These are phyloP conservation scores for Nettapus auritus DNA, from an alignment of 2,113 vertebrate genomes.

Conservation along the genomic window DNA sequence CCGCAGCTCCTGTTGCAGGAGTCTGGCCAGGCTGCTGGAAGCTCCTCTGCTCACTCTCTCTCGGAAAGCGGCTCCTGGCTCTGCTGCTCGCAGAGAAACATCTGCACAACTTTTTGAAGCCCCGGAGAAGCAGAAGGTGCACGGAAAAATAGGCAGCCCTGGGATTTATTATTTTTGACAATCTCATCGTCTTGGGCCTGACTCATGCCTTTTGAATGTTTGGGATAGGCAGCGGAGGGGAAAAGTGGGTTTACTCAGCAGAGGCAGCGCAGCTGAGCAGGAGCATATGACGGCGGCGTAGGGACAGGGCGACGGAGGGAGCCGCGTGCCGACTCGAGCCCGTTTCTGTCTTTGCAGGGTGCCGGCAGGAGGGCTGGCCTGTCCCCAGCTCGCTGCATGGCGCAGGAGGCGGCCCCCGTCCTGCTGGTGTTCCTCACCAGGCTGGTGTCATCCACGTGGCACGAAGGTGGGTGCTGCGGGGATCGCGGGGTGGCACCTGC, in stretches of 20 bases:
- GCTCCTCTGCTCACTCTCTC: not conserved
- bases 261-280: not conserved
- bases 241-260: not conserved
- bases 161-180: slow-evolving; percentile 47
- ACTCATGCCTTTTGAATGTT: slow-evolving; percentile 62
- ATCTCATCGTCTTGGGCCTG: slow-evolving; percentile 49
- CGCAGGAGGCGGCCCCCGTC: slow-evolving; percentile 23
- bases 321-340: not conserved
- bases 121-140: not conserved
- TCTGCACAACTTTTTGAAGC: not conserved
- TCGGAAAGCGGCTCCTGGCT: not conserved
- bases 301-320: not conserved
- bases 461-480: slow-evolving; percentile 70
- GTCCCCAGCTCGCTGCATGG: not conserved
- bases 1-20: not conserved
- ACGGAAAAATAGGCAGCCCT: not conserved
- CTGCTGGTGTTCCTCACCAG: slow-evolving; percentile 70
- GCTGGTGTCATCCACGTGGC: slow-evolving; percentile 73
- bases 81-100: not conserved
- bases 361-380: not conserved
- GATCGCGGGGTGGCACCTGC: rapidly evolving
- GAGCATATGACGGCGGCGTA: not conserved
- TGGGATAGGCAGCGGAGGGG: not conserved
- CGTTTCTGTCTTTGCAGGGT: not conserved
- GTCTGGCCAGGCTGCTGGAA: not conserved